Percentiles rank a stretch among this genome's conserved stretches.
phyloP scores from a whole-genome alignment of 2,113 vertebrate genomes.

The Athene noctua region DNA sequence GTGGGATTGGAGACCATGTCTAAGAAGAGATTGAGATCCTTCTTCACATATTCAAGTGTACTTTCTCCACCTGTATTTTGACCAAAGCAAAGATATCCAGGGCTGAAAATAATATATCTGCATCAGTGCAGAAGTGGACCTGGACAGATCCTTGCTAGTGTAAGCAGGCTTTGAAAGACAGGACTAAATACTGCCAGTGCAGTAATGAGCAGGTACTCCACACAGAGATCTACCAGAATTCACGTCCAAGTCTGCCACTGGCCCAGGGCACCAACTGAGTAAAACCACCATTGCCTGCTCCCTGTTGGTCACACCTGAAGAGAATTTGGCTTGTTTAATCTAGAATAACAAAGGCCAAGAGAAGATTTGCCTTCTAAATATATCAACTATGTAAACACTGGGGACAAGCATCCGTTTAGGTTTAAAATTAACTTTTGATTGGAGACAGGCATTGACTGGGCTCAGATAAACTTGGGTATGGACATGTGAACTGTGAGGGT shows the following conservation, averaged over 20 bases:
- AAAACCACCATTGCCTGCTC: neutral
- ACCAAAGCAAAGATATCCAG: neutral
- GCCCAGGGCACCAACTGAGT: neutral
- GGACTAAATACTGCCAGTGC: accelerated
- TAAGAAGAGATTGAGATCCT: neutral
- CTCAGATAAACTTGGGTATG: neutral
- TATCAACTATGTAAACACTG: neutral
- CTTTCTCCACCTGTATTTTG: neutral
- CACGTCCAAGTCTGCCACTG: neutral
- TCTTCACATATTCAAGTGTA: neutral
- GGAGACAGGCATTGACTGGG: neutral
- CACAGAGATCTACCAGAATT: neutral
- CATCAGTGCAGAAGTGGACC: neutral
- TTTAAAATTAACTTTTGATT: neutral
- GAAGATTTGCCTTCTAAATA: neutral
- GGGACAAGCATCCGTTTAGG: neutral
- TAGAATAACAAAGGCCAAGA: neutral
- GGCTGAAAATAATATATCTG: neutral
- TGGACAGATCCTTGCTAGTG: neutral
- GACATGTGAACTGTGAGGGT: neutral
- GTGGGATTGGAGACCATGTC: accelerated
- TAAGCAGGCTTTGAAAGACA: neutral
- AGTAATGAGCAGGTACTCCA: neutral
- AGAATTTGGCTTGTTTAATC: neutral
- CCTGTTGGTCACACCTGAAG: accelerated